Percentiles rank a stretch among this genome's conserved stretches.
Evolutionary conservation across 2,113 vertebrate genomes (phyloP).

Genomic region (Meles meles): DNA sequence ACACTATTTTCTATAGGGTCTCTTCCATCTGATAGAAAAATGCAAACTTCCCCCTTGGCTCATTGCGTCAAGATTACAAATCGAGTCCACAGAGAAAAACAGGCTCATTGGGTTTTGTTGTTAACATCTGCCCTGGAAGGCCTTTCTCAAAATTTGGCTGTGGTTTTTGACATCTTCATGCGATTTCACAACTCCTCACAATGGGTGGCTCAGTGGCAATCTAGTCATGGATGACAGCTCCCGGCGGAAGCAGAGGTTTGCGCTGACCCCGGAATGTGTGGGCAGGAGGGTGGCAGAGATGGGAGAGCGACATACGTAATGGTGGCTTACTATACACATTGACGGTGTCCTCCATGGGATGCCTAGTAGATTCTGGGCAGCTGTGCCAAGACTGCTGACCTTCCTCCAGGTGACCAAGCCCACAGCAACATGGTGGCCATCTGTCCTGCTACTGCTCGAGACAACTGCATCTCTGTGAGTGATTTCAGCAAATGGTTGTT

Average conservation of each 20-base stretch:
- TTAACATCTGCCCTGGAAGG: neutral
- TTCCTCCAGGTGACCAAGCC: neutral
- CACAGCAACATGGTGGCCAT: accelerated
- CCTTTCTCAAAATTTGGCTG: neutral
- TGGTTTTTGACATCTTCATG: neutral
- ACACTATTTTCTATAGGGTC: neutral
- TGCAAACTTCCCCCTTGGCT: neutral
- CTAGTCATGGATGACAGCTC: neutral
- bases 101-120: neutral
- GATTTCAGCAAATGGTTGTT: neutral
- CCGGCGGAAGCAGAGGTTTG: neutral
- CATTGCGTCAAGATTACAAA: neutral
- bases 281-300: neutral
- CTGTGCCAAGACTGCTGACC: neutral
- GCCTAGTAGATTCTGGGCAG: accelerated
- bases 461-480: neutral
- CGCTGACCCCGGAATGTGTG: accelerated
- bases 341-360: neutral
- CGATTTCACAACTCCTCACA: neutral
- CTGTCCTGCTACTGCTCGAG: neutral
- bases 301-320: accelerated
- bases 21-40: neutral
- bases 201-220: neutral
- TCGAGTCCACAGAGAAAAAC: neutral
- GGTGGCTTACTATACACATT: too few relatives aligned